Base-by-base conservation (phyloP, 2,888 invertebrate genomes). In the Electrophaes corylata region DNA sequence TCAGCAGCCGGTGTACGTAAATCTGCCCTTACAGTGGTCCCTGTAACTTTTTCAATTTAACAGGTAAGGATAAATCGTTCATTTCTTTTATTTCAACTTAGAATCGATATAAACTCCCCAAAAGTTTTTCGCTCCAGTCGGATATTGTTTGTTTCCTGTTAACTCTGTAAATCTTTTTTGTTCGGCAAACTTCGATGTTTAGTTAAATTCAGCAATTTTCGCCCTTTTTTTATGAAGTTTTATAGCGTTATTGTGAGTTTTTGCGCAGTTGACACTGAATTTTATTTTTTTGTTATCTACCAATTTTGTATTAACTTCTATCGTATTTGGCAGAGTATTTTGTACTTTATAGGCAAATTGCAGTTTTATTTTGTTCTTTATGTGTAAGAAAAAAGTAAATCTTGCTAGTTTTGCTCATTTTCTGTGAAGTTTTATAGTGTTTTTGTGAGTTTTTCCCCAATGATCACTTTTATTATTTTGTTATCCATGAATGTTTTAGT, bases 1-100 rank as follows among this genome's bases (percentile, higher is more conserved):
- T 86, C 85, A 86, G 85, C 88, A 86, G 78, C 84, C 83, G 84
- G 69, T 84, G 85, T 86, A 87, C 88, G 88, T 88, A 89, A 88
- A 89, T 88, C 87, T 89, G 83, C 85, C 87, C 86, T 86, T 79
- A 84, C 84, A 85, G 80, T 88, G 83, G 88, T 88, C 84, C 82
- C 81, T 70, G 84, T 75, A 91, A 91, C 91, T 91, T 91, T 91
- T 91, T 91, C 91, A 91, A 91, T 91, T 91, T 90, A 90, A 91
- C 90, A 89, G 89, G 89, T 90, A 88, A 86, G 88, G 86, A 91
- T 90, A 91, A 91, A 91, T 89, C 89, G 88, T 89, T 88, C 84
- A 87, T 87, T 58, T 88, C 88, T 90, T 89, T 89, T 90, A 91
- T 88, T 89, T 87, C 86, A 86, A 87, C 88, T 88, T 85, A 84